phyloP scores from a whole-genome alignment of 2,888 invertebrate genomes.

The Embidobia sp. region DNA sequence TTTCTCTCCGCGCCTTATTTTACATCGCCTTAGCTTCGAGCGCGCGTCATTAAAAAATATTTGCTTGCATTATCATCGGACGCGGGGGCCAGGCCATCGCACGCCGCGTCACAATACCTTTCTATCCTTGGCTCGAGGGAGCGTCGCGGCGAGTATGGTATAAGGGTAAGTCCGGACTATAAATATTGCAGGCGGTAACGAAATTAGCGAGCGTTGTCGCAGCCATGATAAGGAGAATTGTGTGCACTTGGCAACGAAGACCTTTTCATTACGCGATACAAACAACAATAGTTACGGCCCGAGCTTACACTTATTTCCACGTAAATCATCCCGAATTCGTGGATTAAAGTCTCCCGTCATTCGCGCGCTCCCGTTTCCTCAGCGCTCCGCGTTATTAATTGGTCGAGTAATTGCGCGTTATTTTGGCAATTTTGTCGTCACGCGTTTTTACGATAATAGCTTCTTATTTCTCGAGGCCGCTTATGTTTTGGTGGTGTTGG shows the following conservation, averaged over 20 bases:
- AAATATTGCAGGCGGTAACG: slow-evolving; percentile 69
- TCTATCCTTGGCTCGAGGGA: slow-evolving; percentile 69
- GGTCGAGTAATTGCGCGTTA: background rate
- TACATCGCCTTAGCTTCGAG: slow-evolving; percentile 15
- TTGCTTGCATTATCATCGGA: slow-evolving; percentile 60
- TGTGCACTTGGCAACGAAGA: slow-evolving; percentile 58
- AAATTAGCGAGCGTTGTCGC: slow-evolving; percentile 70
- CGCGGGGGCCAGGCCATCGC: slow-evolving; percentile 27
- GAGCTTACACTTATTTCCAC: slow-evolving; percentile 33
- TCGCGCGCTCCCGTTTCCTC: background rate
- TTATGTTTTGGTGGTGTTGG: too few species aligned
- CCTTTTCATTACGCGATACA: slow-evolving; percentile 59
- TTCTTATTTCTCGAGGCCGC: too few species aligned
- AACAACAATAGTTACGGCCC: slow-evolving; percentile 51
- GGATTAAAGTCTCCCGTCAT: slow-evolving; percentile 28
- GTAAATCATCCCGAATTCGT: slow-evolving; percentile 33
- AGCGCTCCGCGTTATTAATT: slow-evolving; percentile 12
- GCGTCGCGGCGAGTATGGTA: slow-evolving; percentile 65
- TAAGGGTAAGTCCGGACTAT: slow-evolving; percentile 65
- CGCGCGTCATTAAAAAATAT: slow-evolving; percentile 53
- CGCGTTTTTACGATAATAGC: too few species aligned
- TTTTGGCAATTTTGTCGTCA: too few species aligned
- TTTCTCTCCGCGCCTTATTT: slow-evolving; percentile 31
- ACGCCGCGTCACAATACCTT: slow-evolving; percentile 66
- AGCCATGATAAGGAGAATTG: slow-evolving; percentile 67